These are phyloP conservation scores for Stomorhina lunata DNA, from an alignment of 2,888 invertebrate genomes.

Conservation along the genomic window DNA sequence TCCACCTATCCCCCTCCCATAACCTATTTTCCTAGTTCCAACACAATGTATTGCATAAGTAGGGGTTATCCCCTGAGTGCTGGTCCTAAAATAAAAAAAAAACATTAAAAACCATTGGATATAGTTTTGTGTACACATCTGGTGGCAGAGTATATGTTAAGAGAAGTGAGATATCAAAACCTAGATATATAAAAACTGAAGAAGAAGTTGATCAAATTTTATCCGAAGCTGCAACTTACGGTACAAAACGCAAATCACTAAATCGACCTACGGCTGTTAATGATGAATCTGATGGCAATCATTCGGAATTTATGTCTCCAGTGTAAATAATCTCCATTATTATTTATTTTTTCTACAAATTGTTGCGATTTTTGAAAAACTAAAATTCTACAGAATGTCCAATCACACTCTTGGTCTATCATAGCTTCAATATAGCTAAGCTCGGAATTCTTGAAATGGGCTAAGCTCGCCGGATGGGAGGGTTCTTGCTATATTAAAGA, in stretches of 20 bases:
- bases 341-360: not conserved
- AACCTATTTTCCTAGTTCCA: too few species aligned
- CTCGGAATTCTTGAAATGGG: too few species aligned
- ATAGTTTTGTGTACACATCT: not conserved
- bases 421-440: too few species aligned
- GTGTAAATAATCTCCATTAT: not conserved
- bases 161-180: not conserved
- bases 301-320: not conserved
- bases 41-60: too few species aligned
- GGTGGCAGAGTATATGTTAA: not conserved
- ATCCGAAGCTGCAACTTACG: not conserved
- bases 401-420: too few species aligned
- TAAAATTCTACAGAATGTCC: too few species aligned
- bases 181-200: not conserved
- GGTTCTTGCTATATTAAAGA: too few species aligned
- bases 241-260: not conserved
- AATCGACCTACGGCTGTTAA: not conserved
- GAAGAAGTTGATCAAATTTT: not conserved
- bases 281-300: not conserved
- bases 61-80: too few species aligned
- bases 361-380: too few species aligned
- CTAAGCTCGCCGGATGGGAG: too few species aligned
- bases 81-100: too few species aligned
- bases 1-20: too few species aligned
- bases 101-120: not conserved